Evolutionary conservation across 2,888 invertebrate species (phyloP), one percentile per base, ranked within the genome.

Genomic region (Agrotis ipsilon): DNA sequence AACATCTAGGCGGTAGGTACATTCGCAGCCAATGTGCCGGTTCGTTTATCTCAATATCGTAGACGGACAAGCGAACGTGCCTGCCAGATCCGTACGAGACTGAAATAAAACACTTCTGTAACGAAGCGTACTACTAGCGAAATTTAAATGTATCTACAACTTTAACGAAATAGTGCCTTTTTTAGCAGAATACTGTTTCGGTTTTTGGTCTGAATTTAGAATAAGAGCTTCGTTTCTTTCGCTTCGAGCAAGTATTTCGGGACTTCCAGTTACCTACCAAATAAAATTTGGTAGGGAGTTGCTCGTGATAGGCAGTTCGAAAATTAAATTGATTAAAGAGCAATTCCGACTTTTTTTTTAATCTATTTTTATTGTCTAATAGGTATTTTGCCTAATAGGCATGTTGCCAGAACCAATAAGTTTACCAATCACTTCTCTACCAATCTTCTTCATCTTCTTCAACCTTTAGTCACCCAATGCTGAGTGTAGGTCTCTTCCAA

Each of bases 1-100:
- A 77, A 75, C 46, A 63, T 72, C 78, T 75, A 72, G 72, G 52
- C 52, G 45, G 73, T 54, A 78, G 59, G 66, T 76, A 81, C 58
- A 81, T 79, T 83, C 73, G 72, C 73, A 84, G 82, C 84, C 91
- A 90, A 92, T 92, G 89, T 90, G 86, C 84, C 90, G 92, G 92
- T 94, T 94, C 94, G 93, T 94, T 94, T 94, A 90, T 93, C 92
- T 92, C 93, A 93, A 94, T 94, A 92, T 90, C 89, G 86, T 86
- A 87, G 87, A 87, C 86, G 81, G 88, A 87, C 89, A 85, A 85
- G 86, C 83, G 81, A 82, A 91, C 92, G 90, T 92, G 91, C 88
- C 78, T 72, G 71, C 84, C 71, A 72, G 70, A 81, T 76, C 68
- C 68, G 76, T 70, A 86, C 87, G 89, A 87, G 87, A 88, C 89